Percentiles rank a stretch among this genome's conserved stretches.
These are phyloP conservation scores for Dasypus novemcinctus DNA, from an alignment of 2,113 vertebrate genomes.

Conservation along the genomic window DNA sequence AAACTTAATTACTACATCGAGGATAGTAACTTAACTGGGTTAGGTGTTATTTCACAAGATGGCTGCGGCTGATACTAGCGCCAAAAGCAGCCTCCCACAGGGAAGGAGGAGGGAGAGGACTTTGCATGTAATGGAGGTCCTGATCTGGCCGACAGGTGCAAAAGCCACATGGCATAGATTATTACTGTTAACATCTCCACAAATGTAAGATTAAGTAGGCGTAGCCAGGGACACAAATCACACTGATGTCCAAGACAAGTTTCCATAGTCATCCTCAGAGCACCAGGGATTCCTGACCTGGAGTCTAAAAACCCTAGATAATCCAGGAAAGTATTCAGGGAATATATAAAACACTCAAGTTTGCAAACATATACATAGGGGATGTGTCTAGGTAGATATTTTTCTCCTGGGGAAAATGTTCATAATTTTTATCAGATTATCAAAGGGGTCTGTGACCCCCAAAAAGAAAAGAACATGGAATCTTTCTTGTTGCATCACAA, in stretches of 20 bases:
- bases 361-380: background rate
- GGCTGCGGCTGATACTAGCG: too few relatives aligned
- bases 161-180: background rate
- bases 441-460: background rate
- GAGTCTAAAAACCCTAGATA: background rate
- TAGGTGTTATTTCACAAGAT: too few relatives aligned
- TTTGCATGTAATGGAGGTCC: background rate
- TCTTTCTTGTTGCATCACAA: background rate
- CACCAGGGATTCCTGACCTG: background rate
- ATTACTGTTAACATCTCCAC: background rate
- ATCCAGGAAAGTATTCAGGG: background rate
- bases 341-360: background rate
- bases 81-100: too few relatives aligned
- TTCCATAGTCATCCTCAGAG: background rate
- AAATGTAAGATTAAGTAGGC: background rate
- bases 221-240: background rate
- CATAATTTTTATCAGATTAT: background rate
- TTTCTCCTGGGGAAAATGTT: background rate
- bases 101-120: background rate
- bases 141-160: background rate
- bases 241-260: background rate
- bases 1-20: too few relatives aligned
- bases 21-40: too few relatives aligned
- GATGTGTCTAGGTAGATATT: background rate
- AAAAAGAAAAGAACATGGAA: background rate